Percentiles rank a stretch among this genome's conserved stretches.
Evolutionary conservation across 2,797 vertebrate genomes (phyloP).

Genomic region (Pipistrellus pipistrellus): DNA sequence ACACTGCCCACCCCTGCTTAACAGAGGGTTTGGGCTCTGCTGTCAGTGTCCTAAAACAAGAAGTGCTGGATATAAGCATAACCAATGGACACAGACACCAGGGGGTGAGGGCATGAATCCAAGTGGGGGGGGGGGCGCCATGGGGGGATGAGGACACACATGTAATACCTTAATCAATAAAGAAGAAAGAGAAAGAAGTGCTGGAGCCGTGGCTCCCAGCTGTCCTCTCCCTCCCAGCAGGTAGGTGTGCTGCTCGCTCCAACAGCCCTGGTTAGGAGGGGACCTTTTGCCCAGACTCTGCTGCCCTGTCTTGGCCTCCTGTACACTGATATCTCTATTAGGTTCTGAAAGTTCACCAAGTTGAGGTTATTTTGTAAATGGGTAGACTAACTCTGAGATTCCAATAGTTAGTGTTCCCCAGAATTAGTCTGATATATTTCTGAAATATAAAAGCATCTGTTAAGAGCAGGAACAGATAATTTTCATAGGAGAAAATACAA

Average conservation of each 20-base stretch:
- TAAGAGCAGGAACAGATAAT: neutral
- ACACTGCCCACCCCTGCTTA: fast-evolving
- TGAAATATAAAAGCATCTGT: constrained; percentile 11
- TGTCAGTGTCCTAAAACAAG: neutral
- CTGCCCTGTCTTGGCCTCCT: neutral
- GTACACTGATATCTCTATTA: neutral
- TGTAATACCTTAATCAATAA: no score
- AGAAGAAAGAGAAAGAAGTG: no score
- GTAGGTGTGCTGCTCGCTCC: neutral
- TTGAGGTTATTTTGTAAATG: neutral
- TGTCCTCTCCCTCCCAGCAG: neutral
- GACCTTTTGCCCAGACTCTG: neutral
- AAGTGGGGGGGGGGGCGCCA: no score
- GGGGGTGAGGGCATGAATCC: no score
- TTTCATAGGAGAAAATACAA: neutral
- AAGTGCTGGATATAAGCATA: neutral
- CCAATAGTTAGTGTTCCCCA: neutral
- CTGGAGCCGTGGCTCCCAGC: neutral
- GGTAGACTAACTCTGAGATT: neutral
- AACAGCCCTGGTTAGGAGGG: neutral
- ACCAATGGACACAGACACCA: no score
- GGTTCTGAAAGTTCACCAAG: neutral
- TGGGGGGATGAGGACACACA: no score
- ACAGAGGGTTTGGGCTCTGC: neutral
- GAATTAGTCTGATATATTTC: neutral